A percentile compares a stretch with the other conserved stretches of the same genome.
phyloP scores from a whole-genome alignment of 2,888 invertebrate species.

The Thysanoteuthis rhombus region DNA sequence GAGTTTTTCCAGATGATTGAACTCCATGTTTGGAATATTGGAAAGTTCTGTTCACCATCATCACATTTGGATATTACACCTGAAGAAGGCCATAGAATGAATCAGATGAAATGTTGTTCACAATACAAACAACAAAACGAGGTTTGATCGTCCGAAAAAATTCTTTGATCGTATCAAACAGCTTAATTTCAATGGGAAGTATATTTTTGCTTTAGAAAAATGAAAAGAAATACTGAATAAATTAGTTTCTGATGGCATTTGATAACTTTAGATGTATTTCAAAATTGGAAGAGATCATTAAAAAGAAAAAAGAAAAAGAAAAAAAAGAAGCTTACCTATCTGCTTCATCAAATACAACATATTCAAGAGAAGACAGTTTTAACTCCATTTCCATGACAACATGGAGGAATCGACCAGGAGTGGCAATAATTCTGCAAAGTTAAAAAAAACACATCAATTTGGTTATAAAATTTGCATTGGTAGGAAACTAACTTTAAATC shows the following conservation, averaged over 20 bases:
- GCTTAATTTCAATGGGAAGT: not conserved
- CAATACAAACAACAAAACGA: too few relatives aligned
- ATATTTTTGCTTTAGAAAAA: not conserved
- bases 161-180: not conserved
- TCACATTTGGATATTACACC: too few relatives aligned
- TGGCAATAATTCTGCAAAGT: conserved; percentile 81
- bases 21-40: too few relatives aligned
- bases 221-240: too few relatives aligned
- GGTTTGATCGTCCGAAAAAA: too few relatives aligned
- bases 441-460: not conserved
- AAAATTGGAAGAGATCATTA: not conserved
- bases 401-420: conserved; percentile 95
- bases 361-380: conserved; percentile 85
- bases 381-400: conserved; percentile 97
- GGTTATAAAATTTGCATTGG: not conserved
- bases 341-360: conserved; percentile 97
- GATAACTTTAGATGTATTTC: not conserved
- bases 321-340: conserved; percentile 73
- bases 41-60: too few relatives aligned
- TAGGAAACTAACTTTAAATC: not conserved
- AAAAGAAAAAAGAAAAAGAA: not conserved
- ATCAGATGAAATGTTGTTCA: too few relatives aligned
- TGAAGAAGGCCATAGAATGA: too few relatives aligned
- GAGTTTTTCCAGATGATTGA: too few relatives aligned
- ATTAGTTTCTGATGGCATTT: not conserved